phyloP scores from a whole-genome alignment of 2,113 vertebrate genomes.

The Rhinopomastus cyanomelas region DNA sequence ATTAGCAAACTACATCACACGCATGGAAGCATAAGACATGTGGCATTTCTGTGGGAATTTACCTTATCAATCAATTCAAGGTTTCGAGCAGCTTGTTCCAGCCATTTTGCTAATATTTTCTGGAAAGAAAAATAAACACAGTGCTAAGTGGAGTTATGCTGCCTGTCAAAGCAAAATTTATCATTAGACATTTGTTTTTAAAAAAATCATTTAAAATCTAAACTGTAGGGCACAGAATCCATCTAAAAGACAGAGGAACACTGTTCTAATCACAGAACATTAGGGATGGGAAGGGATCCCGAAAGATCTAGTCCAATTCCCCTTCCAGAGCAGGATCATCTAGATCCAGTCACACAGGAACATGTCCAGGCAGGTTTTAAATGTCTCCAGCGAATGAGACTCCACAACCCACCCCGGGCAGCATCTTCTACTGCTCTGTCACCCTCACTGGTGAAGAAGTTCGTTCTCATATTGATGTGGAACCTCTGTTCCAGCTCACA shows the following conservation, averaged over 20 bases:
- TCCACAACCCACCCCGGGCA: too few species aligned
- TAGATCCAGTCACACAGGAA: too few species aligned
- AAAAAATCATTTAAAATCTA: neutral
- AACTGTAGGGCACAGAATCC: neutral
- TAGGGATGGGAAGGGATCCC: too few species aligned
- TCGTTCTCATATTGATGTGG: too few species aligned
- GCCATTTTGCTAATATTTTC: constrained; percentile 90
- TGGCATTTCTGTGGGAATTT: neutral
- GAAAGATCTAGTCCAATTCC: too few species aligned
- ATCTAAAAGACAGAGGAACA: neutral
- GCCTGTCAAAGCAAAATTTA: neutral
- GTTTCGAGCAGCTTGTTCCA: constrained; percentile 88
- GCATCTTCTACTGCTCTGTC: too few species aligned
- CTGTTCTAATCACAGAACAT: too few species aligned
- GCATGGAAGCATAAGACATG: neutral
- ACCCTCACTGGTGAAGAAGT: too few species aligned
- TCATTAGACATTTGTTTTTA: neutral
- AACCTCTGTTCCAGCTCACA: too few species aligned
- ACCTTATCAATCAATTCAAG: constrained; percentile 96
- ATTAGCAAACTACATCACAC: neutral
- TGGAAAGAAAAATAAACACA: constrained; percentile 43
- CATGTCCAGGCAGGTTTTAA: too few species aligned
- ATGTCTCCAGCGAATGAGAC: too few species aligned
- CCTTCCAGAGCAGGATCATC: too few species aligned
- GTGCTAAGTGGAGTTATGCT: neutral